Conservation (phyloP, 2,113 vertebrate species). For the Myiozetetes cayanensis region DNA sequence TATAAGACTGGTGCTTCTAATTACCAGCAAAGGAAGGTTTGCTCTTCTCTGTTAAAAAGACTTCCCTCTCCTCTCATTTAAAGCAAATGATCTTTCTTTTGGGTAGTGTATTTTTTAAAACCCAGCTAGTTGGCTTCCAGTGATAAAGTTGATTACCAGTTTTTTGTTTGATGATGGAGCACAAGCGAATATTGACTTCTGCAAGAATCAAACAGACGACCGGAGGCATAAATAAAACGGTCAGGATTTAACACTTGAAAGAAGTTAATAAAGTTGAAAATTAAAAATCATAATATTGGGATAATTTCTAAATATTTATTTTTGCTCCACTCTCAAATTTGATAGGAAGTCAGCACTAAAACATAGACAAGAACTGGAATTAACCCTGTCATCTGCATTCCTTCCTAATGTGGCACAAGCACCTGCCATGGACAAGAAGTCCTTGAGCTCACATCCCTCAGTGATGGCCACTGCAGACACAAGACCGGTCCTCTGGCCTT, state of each 20-base stretch:
- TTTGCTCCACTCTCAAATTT: slow-evolving; percentile 45
- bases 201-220: slow-evolving; percentile 65
- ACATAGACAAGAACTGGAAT: not conserved
- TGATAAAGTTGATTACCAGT: slow-evolving; percentile 62
- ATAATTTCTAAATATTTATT: slow-evolving; percentile 76
- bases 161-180: slow-evolving; percentile 72
- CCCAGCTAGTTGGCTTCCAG: slow-evolving; percentile 68
- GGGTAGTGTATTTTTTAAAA: slow-evolving; percentile 47
- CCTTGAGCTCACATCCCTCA: not conserved
- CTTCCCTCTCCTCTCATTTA: slow-evolving; percentile 54
- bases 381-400: not conserved
- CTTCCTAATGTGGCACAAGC: rapidly evolving
- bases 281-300: slow-evolving; percentile 82
- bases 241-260: slow-evolving; percentile 73
- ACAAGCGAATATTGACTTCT: slow-evolving; percentile 68
- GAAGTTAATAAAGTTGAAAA: slow-evolving; percentile 74
- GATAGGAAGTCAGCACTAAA: not conserved
- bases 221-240: slow-evolving; percentile 59
- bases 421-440: rapidly evolving
- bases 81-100: slow-evolving; percentile 67
- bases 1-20: slow-evolving; percentile 71
- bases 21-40: slow-evolving; percentile 72
- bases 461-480: not conserved
- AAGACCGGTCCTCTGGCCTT: not conserved
- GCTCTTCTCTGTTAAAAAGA: slow-evolving; percentile 61